Conservation (phyloP, 2,888 invertebrate species). For the Punctoribates punctum region DNA sequence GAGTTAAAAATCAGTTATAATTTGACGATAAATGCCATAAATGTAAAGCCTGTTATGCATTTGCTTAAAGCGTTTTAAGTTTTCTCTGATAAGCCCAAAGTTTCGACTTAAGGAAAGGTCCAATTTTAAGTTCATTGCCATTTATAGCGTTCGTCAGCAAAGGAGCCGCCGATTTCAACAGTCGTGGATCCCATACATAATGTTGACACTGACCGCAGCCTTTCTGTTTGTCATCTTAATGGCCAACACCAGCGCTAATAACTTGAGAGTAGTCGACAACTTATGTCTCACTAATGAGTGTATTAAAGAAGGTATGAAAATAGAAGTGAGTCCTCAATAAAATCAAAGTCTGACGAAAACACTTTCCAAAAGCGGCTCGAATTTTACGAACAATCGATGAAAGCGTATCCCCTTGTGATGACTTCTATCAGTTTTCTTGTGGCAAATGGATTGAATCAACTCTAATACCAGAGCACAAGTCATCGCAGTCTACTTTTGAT, state of each 20-base stretch:
- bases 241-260: slow-evolving; percentile 28
- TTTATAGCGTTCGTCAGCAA: slow-evolving; percentile 13
- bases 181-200: slow-evolving; percentile 10
- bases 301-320: slow-evolving; percentile 29
- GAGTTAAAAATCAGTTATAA: neutral
- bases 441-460: slow-evolving; percentile 64
- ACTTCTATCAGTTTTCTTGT: slow-evolving; percentile 75
- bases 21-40: slow-evolving; percentile 5
- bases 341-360: too few species aligned
- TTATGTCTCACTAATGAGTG: slow-evolving; percentile 9
- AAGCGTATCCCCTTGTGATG: slow-evolving; percentile 71
- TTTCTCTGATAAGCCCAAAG: slow-evolving; percentile 4
- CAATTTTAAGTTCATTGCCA: slow-evolving; percentile 31
- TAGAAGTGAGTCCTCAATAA: too few species aligned
- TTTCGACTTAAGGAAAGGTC: neutral
- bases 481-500: slow-evolving; percentile 35
- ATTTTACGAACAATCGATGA: slow-evolving; percentile 69
- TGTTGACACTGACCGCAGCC: neutral
- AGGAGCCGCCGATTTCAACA: neutral
- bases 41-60: neutral
- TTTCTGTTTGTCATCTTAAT: slow-evolving; percentile 30
- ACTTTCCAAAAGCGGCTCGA: slow-evolving; percentile 60
- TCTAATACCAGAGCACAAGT: slow-evolving; percentile 38
- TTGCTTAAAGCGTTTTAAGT: neutral
- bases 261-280: neutral